Conservation (phyloP, 2,888 invertebrate genomes). For the Drosophila nr. perissopoda region DNA sequence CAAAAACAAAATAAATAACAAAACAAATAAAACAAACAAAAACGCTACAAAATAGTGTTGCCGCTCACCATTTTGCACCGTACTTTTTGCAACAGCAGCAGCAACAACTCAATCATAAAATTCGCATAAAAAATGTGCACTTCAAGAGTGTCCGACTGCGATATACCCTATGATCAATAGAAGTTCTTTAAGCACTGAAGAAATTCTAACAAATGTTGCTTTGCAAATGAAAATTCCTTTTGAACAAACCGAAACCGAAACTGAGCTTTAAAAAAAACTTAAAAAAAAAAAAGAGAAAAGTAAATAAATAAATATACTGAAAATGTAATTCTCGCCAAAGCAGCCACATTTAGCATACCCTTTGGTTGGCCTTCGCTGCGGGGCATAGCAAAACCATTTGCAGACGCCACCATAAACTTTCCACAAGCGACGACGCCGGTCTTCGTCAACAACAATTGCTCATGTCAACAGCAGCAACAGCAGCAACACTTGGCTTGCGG, state of each 20-base stretch:
- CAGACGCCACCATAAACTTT: conserved; percentile 46
- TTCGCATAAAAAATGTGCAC: conserved; percentile 29
- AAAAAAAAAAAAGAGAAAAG: too few relatives aligned
- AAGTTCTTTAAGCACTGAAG: neutral
- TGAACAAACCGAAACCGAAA: neutral
- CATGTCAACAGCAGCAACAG: neutral
- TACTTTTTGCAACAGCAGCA: conserved; percentile 40
- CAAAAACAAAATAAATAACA: conserved; percentile 36
- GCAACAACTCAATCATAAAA: conserved; percentile 49
- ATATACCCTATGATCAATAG: conserved; percentile 5
- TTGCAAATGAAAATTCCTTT: neutral
- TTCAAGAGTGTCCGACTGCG: neutral
- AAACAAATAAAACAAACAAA: conserved; percentile 16
- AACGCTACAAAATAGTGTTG: conserved; percentile 42
- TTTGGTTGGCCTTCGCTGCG: neutral
- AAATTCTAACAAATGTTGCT: neutral
- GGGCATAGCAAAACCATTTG: conserved; percentile 39
- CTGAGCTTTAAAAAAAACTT: neutral
- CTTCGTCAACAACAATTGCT: conserved; percentile 8
- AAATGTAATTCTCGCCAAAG: neutral
- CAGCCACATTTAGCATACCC: neutral
- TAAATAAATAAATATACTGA: neutral
- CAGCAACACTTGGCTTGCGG: neutral
- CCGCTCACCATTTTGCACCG: conserved; percentile 51
- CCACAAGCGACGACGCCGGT: conserved; percentile 25